A percentile compares a stretch with the other conserved stretches of the same genome.
These are phyloP conservation scores for Acarapis woodi DNA, from an alignment of 1,140 invertebrate genomes.

Conservation along the genomic window DNA sequence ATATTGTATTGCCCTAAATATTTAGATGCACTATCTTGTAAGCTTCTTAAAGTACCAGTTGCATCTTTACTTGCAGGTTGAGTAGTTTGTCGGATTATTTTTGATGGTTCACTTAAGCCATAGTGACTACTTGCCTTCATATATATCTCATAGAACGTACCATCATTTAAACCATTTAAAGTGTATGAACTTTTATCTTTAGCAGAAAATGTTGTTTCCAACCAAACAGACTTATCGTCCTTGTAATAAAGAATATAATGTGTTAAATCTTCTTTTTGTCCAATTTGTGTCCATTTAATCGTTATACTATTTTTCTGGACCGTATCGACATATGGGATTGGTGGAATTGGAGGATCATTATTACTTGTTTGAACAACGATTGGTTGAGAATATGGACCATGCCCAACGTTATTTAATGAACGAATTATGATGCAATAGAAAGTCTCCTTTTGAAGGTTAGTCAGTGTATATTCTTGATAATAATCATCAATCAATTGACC, in stretches of 20 bases:
- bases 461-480: slow-evolving; percentile 12
- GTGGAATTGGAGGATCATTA: slow-evolving; percentile 12
- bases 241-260: slow-evolving; percentile 13
- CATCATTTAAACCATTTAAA: slow-evolving; percentile 10
- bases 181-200: slow-evolving; percentile 10
- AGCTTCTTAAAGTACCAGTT: too few relatives aligned
- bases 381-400: slow-evolving; percentile 13
- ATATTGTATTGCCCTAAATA: slow-evolving; percentile 3
- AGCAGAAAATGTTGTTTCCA: slow-evolving; percentile 12
- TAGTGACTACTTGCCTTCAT: slow-evolving; percentile 10
- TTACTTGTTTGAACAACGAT: slow-evolving; percentile 10
- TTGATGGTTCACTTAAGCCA: slow-evolving; percentile 12
- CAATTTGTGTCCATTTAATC: slow-evolving; percentile 8
- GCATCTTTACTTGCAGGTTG: slow-evolving; percentile 13
- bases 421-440: slow-evolving; percentile 12
- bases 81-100: slow-evolving; percentile 11
- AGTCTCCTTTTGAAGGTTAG: slow-evolving; percentile 10
- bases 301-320: slow-evolving; percentile 1
- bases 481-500: background rate
- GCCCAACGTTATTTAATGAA: slow-evolving; percentile 12
- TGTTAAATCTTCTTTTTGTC: slow-evolving; percentile 1
- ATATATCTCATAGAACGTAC: slow-evolving; percentile 13
- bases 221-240: slow-evolving; percentile 13
- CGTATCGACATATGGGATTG: slow-evolving; percentile 9
- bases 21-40: too few relatives aligned